These are phyloP conservation scores for Eurois occulta DNA, from an alignment of 2,888 invertebrate genomes.

Conservation along the genomic window DNA sequence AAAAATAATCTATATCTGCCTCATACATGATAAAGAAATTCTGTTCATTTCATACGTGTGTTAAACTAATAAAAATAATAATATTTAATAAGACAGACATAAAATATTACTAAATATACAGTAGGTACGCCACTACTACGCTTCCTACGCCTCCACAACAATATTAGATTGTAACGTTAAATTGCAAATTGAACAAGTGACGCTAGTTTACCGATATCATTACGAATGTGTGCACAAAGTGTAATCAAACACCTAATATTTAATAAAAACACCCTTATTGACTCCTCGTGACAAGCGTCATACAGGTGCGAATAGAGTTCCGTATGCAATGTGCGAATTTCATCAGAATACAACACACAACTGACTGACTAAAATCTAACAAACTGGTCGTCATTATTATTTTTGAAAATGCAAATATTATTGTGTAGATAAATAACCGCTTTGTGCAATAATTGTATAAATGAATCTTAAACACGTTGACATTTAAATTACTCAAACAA, in stretches of 20 bases:
- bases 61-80: neutral
- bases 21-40: neutral
- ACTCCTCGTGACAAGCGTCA: constrained; percentile 58
- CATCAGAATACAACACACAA: constrained; percentile 11
- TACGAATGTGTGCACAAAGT: constrained; percentile 21
- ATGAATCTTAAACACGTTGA: constrained; percentile 31
- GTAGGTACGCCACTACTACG: neutral
- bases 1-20: neutral
- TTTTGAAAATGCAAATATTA: constrained; percentile 45
- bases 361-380: constrained; percentile 5
- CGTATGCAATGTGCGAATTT: constrained; percentile 46
- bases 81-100: neutral
- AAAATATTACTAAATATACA: neutral
- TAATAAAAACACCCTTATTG: constrained; percentile 62
- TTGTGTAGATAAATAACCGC: neutral
- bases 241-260: constrained; percentile 43
- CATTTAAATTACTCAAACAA: constrained; percentile 15
- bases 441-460: constrained; percentile 29
- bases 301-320: constrained; percentile 42
- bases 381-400: constrained; percentile 6
- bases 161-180: constrained; percentile 21
- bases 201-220: constrained; percentile 32
- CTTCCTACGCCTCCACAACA: constrained; percentile 2
- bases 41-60: neutral
- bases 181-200: constrained; percentile 33